Percentiles rank a stretch among this genome's conserved stretches.
These are phyloP conservation scores for Botia kubotai DNA, from an alignment of 2,797 vertebrate species.

Conservation along the genomic window DNA sequence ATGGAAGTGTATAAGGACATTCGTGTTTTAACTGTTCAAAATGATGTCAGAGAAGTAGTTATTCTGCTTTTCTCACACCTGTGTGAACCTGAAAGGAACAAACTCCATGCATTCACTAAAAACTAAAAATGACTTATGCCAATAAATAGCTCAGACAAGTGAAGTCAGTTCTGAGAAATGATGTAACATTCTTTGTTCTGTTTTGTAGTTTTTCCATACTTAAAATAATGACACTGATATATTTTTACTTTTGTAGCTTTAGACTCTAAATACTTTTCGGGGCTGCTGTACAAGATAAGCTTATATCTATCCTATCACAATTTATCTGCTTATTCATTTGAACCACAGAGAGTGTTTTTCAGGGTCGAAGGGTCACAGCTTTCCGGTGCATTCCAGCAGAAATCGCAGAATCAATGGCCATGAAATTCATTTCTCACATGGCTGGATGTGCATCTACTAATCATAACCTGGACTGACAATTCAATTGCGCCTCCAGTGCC, in stretches of 20 bases:
- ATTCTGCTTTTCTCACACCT: no score
- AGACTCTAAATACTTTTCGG: background rate
- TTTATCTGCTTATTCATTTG: constrained; percentile 29
- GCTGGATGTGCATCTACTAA: constrained; percentile 77
- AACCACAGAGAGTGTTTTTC: constrained; percentile 36
- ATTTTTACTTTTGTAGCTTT: background rate
- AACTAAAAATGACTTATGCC: no score
- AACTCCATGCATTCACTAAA: no score
- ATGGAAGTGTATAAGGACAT: no score
- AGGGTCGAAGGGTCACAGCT: constrained; percentile 52
- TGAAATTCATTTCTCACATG: constrained; percentile 85
- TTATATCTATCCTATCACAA: background rate
- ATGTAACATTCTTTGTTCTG: no score
- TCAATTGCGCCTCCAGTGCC: constrained; percentile 71
- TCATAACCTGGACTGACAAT: constrained; percentile 83
- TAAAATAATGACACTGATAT: background rate
- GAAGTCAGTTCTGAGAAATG: no score
- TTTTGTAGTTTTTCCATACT: no score
- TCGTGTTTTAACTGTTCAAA: no score
- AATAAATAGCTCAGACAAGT: no score
- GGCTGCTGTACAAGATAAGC: background rate
- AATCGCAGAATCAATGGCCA: constrained; percentile 80
- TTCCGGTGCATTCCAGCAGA: constrained; percentile 75
- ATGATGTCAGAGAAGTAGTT: no score
- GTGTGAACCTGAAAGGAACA: no score